Evolutionary conservation across 2,888 invertebrate genomes (phyloP), one percentile per base, ranked within the genome.

Genomic region (Axea sp.): DNA sequence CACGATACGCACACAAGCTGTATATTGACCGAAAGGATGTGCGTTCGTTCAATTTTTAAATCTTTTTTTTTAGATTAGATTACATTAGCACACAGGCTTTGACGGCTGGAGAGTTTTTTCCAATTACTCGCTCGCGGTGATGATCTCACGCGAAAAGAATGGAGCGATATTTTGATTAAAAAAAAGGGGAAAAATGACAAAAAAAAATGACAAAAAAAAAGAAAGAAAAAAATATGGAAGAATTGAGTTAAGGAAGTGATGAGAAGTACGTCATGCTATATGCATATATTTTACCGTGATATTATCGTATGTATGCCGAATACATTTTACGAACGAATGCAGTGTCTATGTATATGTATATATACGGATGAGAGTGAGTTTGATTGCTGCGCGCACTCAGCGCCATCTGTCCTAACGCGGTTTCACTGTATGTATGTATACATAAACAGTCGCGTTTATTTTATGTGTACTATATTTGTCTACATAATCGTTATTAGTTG

Each of bases 401-500:
- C 64, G 53, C 43, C 22, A 33, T 53, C 53, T 45, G 53, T 53
- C 51, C 51, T 53, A 64, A 43, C 64, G 43, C 65, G 55, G 53
- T 53, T 53, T 53, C 81, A 80, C 83, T 82, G 83, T 82, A 83
- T 83, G 82, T 82, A 84, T 43, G 59, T 59, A 60, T 57, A 64
- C 47, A 47, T 49, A 49, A 35, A 64, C 60, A 59, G 28, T 39
- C 43, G 55, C 49, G 35, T 60, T 53, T 60, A 80, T 83, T 84
- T 77, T 78, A 82, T 81, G 82, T 83, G 84, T 84, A 85, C 80
- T 83, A 83, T 85, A 86, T 84, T 86, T 83, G 84, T 85, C 83
- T 83, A 79, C 82, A 84, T 84, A 84, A 85, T 85, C 85, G 83
- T 85, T 84, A 83, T 85, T 85, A 85, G 84, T 86, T 85, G 45